These are phyloP conservation scores for Aurelia coerulea DNA, from an alignment of 30 jellyfish, hydroid and myxozoan species.

Conservation along the genomic window DNA sequence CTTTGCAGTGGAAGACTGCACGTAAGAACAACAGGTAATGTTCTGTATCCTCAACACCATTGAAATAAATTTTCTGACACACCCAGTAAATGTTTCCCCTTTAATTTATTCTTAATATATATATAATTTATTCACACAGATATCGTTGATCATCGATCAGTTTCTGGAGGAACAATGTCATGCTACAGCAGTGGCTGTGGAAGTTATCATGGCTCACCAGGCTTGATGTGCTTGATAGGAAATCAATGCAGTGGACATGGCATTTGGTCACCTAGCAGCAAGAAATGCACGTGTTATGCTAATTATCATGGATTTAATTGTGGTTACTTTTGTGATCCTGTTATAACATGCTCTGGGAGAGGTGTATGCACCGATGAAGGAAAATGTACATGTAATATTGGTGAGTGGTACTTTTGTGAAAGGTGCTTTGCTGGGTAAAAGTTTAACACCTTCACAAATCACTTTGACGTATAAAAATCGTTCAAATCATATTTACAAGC, in stretches of 20 bases:
- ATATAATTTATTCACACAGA: conserved; percentile 6
- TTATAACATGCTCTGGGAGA: conserved; percentile 53
- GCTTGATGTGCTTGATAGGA: conserved; percentile 53
- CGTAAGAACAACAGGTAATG: too few species aligned
- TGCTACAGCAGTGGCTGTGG: conserved; percentile 48
- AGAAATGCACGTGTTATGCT: conserved; percentile 46
- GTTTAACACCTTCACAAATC: too few species aligned
- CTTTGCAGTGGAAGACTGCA: too few species aligned
- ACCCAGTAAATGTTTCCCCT: neutral
- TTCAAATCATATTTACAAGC: too few species aligned
- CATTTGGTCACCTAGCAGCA: conserved; percentile 51
- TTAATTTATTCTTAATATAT: neutral
- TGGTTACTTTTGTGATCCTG: conserved; percentile 60
- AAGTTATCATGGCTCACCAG: conserved; percentile 45
- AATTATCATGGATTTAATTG: conserved; percentile 67
- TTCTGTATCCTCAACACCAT: too few species aligned
- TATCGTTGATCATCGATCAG: conserved; percentile 61
- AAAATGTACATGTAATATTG: conserved; percentile 43
- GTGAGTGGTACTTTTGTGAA: neutral
- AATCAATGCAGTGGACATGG: conserved; percentile 72
- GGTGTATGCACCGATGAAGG: conserved; percentile 70
- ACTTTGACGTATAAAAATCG: too few species aligned
- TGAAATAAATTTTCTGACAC: neutral
- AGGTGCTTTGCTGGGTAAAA: too few species aligned
- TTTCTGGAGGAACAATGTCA: conserved; percentile 46